Evolutionary conservation across 2,888 invertebrate species (phyloP), one percentile per base, ranked within the genome.

Genomic region (Polia nebulosa): DNA sequence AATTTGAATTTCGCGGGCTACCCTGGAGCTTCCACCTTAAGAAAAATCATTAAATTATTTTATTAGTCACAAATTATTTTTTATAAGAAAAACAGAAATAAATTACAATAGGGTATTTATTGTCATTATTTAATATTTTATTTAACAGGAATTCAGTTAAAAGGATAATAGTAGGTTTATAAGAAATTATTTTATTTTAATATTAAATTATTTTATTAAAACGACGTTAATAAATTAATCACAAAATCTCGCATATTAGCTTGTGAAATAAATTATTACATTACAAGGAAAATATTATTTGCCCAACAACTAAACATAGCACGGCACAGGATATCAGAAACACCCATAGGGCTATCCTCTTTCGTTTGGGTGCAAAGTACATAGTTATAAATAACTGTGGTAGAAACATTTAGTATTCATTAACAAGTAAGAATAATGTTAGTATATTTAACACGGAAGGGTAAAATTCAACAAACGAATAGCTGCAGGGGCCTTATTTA

Each of bases 201-300:
- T n/a, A n/a, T n/a, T n/a, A n/a, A 36, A 36, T 36, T 13, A 36
- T 15, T 15, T 41, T n/a, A n/a, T n/a, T 41, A 41, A 41, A 41
- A 3, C 25, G 58, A 47, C 76, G 75, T 76, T 61, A 76, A 76
- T 65, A 71, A 76, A 76, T 75, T 70, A 63, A 69, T 65, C 75
- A 76, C 76, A 76, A 76, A 76, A 76, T 56, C 60, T 32, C 49
- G 58, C 41, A 74, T n/a, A 58, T 13, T 39, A 39, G 53, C 53
- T 29, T 47, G 47, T 58, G 65, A 53, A 13, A 41, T 13, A 17
- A 51, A 32, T 53, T 29, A 55, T 22, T 17, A 29, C 32, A 57
- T n/a, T 17, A 39, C 4, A 45, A 66, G 59, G 45, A 60, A 52
- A 68, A 32, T 44, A 53, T 32, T 34, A n/a, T 57, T 44, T 32